These are phyloP conservation scores for Beris chalybata DNA, from an alignment of 2,888 invertebrate genomes.

Conservation along the genomic window DNA sequence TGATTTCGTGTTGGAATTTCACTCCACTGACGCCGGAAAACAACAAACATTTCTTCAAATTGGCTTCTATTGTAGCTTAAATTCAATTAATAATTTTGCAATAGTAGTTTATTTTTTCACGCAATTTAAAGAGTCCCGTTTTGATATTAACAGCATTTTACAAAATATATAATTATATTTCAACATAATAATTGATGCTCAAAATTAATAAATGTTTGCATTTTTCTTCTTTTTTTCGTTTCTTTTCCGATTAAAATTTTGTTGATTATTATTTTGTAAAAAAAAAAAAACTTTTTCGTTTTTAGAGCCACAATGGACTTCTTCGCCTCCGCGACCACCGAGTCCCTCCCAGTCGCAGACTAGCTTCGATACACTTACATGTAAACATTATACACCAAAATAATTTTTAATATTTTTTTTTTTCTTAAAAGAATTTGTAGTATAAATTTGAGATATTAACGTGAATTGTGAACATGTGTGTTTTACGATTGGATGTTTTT, in stretches of 20 bases:
- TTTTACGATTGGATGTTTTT: no score
- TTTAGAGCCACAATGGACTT: conserved; percentile 60
- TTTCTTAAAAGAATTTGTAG: no score
- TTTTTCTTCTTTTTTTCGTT: conserved; percentile 35
- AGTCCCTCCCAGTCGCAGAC: conserved; percentile 59
- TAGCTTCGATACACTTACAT: conserved; percentile 60
- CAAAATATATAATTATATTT: neutral
- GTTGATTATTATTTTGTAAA: conserved; percentile 44
- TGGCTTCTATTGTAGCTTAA: no score
- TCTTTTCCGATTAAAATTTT: conserved; percentile 35
- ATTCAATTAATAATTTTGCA: no score
- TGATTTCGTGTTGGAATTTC: no score
- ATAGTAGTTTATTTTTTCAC: no score
- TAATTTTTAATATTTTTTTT: conserved; percentile 34
- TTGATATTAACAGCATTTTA: neutral
- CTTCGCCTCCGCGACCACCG: conserved; percentile 59
- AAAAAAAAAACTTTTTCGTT: conserved; percentile 45
- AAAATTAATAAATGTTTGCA: conserved; percentile 28
- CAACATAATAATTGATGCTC: conserved; percentile 1
- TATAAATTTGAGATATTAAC: no score
- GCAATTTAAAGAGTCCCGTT: neutral
- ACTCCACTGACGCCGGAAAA: no score
- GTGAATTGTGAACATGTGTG: no score
- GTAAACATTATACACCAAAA: conserved; percentile 52
- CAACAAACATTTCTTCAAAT: no score